Evolutionary conservation across 1,140 invertebrate genomes (phyloP).

Genomic region (Phymorhynchus buccinoides): DNA sequence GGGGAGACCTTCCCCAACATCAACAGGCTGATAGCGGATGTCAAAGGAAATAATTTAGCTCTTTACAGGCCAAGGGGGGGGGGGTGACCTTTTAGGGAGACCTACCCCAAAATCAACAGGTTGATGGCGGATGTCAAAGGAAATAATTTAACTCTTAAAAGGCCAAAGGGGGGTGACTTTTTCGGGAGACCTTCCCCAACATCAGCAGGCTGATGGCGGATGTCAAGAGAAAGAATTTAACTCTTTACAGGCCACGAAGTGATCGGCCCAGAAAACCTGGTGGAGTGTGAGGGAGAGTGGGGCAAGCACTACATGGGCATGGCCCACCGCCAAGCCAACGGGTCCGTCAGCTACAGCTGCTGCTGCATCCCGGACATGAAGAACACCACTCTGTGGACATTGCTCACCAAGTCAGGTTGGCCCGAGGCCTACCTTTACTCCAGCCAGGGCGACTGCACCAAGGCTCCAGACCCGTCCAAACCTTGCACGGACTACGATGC

Average conservation of each 20-base stretch:
- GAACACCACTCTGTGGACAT: background rate
- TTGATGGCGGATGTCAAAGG: no score
- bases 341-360: background rate
- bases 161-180: no score
- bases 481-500: background rate
- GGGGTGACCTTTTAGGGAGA: no score
- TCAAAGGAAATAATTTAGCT: no score
- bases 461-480: background rate
- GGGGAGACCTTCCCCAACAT: no score
- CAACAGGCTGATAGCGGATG: no score
- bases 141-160: no score
- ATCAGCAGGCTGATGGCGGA: no score
- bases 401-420: background rate
- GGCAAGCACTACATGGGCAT: background rate
- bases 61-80: no score
- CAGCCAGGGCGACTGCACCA: background rate
- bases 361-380: conserved; percentile 28
- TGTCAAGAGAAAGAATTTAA: no score
- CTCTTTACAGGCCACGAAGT: conserved; percentile 2
- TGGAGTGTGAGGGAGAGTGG: conserved; percentile 16
- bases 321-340: background rate
- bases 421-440: conserved; percentile 3
- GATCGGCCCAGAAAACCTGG: background rate
- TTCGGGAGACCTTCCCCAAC: no score
- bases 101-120: no score